Evolutionary conservation across 2,888 invertebrate genomes (phyloP).

Genomic region (Pherbina coryleti): DNA sequence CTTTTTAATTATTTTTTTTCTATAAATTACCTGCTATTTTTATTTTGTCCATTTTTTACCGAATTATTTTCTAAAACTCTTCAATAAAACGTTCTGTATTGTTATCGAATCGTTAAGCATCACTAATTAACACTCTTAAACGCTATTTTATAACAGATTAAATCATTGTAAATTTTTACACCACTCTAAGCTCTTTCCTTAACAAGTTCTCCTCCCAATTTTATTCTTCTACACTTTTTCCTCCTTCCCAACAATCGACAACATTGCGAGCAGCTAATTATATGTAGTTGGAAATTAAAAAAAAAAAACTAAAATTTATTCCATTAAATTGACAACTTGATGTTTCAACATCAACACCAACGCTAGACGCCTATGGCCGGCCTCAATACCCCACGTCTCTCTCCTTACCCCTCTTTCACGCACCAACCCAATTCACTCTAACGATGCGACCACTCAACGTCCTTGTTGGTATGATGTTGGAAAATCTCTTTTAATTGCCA

Average conservation of each 20-base stretch:
- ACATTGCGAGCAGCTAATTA: conserved; percentile 2
- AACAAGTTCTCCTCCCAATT: background rate
- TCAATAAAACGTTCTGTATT: no score
- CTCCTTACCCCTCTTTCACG: background rate
- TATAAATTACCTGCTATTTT: no score
- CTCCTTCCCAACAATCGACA: background rate
- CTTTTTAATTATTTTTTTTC: no score
- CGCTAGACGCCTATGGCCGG: conserved; percentile 42
- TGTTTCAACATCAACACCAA: conserved; percentile 57
- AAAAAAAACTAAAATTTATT: conserved; percentile 16
- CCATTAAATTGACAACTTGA: conserved; percentile 32
- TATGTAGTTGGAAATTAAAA: background rate
- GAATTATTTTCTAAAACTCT: no score
- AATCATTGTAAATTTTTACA: no score
- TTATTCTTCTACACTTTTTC: background rate
- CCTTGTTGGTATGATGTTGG: conserved; percentile 38
- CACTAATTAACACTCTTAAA: background rate
- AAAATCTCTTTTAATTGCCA: conserved; percentile 67
- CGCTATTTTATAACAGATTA: background rate
- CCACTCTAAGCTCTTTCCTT: no score
- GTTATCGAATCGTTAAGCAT: background rate
- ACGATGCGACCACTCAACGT: conserved; percentile 19
- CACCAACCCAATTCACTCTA: conserved; percentile 29
- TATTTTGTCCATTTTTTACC: no score
- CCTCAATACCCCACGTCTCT: background rate